phyloP scores from a whole-genome alignment of 2,113 vertebrate genomes.

The Cichladusa arquata region DNA sequence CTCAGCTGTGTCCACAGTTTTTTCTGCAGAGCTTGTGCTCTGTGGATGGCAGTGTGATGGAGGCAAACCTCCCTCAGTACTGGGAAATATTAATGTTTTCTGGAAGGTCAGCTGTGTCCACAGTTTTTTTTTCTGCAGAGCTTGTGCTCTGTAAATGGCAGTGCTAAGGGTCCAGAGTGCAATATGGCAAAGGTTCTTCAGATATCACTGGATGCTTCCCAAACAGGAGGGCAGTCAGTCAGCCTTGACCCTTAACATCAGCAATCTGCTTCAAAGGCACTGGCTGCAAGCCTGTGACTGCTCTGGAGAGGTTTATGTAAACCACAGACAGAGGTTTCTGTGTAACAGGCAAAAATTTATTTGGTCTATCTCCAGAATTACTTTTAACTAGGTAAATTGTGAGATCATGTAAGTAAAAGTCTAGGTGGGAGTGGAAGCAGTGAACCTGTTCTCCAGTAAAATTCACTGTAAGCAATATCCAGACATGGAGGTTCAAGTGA shows the following conservation, averaged over 20 bases:
- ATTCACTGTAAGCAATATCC: neutral
- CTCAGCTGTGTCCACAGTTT: neutral
- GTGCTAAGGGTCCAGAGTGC: neutral
- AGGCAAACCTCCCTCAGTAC: neutral
- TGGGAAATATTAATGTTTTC: neutral
- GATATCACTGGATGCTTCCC: neutral
- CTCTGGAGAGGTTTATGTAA: neutral
- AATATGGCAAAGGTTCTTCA: slow-evolving; percentile 24
- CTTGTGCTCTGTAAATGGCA: neutral
- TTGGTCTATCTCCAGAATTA: accelerated
- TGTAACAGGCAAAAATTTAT: neutral
- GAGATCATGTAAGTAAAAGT: neutral
- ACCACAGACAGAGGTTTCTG: neutral
- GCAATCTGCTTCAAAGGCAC: slow-evolving; percentile 1
- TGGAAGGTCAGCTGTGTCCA: neutral
- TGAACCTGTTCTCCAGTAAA: neutral
- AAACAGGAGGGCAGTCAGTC: neutral
- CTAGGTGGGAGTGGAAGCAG: neutral
- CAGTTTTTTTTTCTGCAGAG: neutral
- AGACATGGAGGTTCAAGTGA: neutral
- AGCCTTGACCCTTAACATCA: neutral
- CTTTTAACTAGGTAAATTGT: neutral
- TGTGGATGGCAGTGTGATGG: neutral
- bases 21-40: neutral
- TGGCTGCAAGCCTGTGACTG: neutral